These are phyloP conservation scores for Hippocampus abdominalis DNA, from an alignment of 2,113 vertebrate genomes.

Conservation along the genomic window DNA sequence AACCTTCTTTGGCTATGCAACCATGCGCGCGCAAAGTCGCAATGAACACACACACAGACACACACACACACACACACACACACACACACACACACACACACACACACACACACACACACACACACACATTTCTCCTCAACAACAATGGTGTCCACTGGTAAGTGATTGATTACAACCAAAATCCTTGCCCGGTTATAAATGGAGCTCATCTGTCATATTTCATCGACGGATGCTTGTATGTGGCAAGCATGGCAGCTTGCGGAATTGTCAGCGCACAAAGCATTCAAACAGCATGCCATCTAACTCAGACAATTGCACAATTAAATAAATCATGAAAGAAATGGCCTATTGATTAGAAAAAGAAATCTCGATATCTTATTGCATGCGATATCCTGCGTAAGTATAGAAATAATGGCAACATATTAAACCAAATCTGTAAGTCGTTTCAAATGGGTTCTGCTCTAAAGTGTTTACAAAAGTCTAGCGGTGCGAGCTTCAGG, in stretches of 20 bases:
- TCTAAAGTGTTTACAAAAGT: not conserved
- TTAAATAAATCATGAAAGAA: slow-evolving; percentile 9
- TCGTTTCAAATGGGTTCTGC: not conserved
- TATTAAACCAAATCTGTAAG: not conserved
- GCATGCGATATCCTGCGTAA: not conserved
- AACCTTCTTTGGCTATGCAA: slow-evolving; percentile 19
- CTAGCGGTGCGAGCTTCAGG: not conserved
- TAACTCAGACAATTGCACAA: slow-evolving; percentile 16
- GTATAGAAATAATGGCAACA: not conserved
- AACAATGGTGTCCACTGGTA: slow-evolving; percentile 4
- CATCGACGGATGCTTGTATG: slow-evolving; percentile 29
- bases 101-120: not conserved
- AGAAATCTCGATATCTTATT: not conserved
- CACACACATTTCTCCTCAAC: not conserved
- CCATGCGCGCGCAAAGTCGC: too few relatives aligned
- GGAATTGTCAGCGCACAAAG: slow-evolving; percentile 24
- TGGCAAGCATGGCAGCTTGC: slow-evolving; percentile 44
- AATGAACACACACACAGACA: not conserved
- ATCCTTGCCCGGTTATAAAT: slow-evolving; percentile 36
- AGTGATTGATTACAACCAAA: not conserved
- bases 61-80: not conserved
- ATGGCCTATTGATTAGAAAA: not conserved
- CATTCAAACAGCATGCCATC: slow-evolving; percentile 12
- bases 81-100: not conserved
- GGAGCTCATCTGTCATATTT: slow-evolving; percentile 33